Evolutionary conservation across 2,113 vertebrate genomes (phyloP).

Genomic region (Zosterops borbonicus): DNA sequence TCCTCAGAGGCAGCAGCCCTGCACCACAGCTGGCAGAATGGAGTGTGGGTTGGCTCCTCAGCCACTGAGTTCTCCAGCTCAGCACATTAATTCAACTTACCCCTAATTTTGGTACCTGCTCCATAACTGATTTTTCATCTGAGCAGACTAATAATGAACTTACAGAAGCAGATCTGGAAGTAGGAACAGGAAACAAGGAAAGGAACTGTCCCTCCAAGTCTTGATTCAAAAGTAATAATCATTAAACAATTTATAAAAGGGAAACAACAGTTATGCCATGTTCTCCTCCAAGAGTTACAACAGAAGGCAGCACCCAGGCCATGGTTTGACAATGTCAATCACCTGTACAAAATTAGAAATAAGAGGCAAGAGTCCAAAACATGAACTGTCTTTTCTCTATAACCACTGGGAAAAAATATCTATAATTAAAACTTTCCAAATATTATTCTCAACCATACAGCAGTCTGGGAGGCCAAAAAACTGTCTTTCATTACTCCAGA

Average conservation of each 20-base stretch:
- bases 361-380: neutral
- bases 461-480: slow-evolving; percentile 39
- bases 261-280: neutral
- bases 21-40: neutral
- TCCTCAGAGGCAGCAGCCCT: neutral
- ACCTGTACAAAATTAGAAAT: neutral
- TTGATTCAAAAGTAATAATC: neutral
- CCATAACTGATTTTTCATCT: neutral
- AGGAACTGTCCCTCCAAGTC: neutral
- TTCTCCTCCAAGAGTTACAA: neutral
- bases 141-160: neutral
- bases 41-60: neutral
- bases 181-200: neutral
- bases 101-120: neutral
- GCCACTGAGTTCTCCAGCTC: neutral
- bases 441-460: neutral
- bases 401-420: neutral
- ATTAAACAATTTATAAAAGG: neutral
- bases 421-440: slow-evolving; percentile 20
- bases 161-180: neutral
- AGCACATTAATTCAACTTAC: neutral
- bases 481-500: slow-evolving; percentile 49
- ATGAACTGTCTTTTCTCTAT: neutral
- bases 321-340: neutral
- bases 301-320: neutral